Base-by-base conservation (phyloP, 2,888 invertebrate genomes). In the Epicampocera succincta region DNA sequence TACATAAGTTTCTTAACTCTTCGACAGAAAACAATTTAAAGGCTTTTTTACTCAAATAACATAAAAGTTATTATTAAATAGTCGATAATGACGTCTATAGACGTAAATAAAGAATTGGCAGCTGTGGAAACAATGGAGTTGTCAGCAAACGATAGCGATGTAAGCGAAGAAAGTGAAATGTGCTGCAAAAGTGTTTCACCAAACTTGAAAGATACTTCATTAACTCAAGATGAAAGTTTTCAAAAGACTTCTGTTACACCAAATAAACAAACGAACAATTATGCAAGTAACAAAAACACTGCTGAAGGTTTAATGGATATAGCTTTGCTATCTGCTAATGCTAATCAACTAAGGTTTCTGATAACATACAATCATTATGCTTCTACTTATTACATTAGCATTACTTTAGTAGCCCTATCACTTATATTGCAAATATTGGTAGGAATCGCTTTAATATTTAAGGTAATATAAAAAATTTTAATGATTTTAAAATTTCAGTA, bases 311-410 rank as follows among this genome's bases (percentile, higher is more conserved):
- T 95, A 92, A 94, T 94, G 94, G 94, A 95, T 85, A 93, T 95
- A 46, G 94, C 94, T 0, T 88, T 95, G 46, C 92, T 95, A 58
- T 94, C 94, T 3, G 94, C 95, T 0, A 95, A 95, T 88, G 94
- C 94, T 0, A 94, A 94, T 88, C 95, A 95, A 85, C 89, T 95
- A 66, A 92, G 94, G 63, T 94, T 94, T 86, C 89, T 94, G 42
- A 91, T 94, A 56, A 93, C 93, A 83, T 93, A 93, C 86, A 94
- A 93, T 84, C 90, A 91, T 4, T 87, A 91, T 38, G 93, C 93
- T 68, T 91, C 92, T 13, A 94, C 93, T 2, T 95, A 92, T 86
- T 92, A 92, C 84, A 87, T 93, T 33, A 93, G 93, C 86, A 86
- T 95, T 11, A 87, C 89, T 1, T 89, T 95, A 75, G 93, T 95